phyloP scores from a whole-genome alignment of 1,140 invertebrate species.

The Orchestia grillus region DNA sequence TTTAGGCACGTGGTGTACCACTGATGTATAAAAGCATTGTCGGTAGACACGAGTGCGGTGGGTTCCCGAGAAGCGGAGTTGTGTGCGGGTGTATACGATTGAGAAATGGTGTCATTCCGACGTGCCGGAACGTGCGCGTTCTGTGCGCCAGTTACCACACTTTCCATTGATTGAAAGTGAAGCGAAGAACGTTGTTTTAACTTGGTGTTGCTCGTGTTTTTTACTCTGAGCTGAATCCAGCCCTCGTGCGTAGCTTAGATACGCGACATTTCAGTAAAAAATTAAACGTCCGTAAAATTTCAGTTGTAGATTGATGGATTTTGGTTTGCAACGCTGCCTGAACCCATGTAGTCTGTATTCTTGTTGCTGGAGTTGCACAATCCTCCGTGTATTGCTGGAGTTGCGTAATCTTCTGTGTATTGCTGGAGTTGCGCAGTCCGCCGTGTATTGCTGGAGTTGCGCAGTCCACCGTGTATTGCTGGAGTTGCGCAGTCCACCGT shows the following conservation, averaged over 20 bases:
- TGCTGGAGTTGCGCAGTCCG: neutral
- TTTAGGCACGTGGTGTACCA: neutral
- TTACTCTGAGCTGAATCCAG: neutral
- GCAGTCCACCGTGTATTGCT: no score
- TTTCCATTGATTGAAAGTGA: conserved; percentile 1
- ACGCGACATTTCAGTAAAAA: neutral
- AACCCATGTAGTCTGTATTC: neutral
- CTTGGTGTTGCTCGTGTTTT: neutral
- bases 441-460: neutral
- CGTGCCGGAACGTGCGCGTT: no score
- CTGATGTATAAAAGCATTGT: neutral
- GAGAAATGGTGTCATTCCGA: no score
- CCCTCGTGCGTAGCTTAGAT: neutral
- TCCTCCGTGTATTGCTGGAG: no score
- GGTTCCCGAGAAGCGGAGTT: neutral
- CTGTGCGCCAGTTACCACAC: neutral
- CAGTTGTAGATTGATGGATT: neutral
- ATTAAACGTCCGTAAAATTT: neutral
- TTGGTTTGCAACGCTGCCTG: neutral
- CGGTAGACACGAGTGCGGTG: neutral
- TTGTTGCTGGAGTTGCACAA: neutral
- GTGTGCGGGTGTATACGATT: no score
- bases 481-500: no score
- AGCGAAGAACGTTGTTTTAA: neutral
- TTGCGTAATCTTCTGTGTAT: neutral